phyloP scores from a whole-genome alignment of 2,797 vertebrate genomes.

The Platalea minor region DNA sequence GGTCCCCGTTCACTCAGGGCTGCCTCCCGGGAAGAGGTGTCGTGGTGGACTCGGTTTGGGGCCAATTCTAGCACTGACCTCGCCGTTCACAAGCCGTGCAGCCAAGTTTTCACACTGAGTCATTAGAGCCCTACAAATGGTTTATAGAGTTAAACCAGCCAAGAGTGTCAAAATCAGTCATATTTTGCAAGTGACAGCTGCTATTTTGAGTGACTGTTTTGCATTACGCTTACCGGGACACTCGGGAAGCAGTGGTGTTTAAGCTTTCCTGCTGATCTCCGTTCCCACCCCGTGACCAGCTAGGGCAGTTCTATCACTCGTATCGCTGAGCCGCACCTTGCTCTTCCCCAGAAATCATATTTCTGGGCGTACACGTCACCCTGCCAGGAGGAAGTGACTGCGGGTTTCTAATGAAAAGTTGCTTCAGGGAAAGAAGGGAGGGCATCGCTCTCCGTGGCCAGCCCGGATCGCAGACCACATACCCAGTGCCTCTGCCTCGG shows the following conservation, averaged over 20 bases:
- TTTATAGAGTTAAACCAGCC: neutral
- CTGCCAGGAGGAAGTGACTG: neutral
- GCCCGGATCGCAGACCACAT: fast-evolving
- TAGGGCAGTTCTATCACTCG: neutral
- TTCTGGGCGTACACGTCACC: neutral
- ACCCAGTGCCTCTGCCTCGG: neutral
- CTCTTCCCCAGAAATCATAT: neutral
- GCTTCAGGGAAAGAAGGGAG: neutral
- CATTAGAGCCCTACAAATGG: slow-evolving; percentile 1
- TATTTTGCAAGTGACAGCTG: neutral
- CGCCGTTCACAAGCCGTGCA: neutral
- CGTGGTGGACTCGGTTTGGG: neutral
- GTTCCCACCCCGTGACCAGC: neutral
- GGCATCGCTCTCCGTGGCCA: neutral
- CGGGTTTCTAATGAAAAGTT: neutral
- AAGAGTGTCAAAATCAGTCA: slow-evolving; percentile 14
- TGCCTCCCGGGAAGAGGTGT: neutral
- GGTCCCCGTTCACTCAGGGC: neutral
- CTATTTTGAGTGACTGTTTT: slow-evolving; percentile 31
- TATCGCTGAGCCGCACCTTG: neutral
- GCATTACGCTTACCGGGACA: neutral
- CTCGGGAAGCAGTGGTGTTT: neutral
- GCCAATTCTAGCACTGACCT: slow-evolving; percentile 38
- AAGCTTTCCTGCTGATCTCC: neutral
- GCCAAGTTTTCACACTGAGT: slow-evolving; percentile 1